These are phyloP conservation scores for Odontomachus brunneus DNA, from an alignment of 1,140 invertebrate species.

Conservation along the genomic window DNA sequence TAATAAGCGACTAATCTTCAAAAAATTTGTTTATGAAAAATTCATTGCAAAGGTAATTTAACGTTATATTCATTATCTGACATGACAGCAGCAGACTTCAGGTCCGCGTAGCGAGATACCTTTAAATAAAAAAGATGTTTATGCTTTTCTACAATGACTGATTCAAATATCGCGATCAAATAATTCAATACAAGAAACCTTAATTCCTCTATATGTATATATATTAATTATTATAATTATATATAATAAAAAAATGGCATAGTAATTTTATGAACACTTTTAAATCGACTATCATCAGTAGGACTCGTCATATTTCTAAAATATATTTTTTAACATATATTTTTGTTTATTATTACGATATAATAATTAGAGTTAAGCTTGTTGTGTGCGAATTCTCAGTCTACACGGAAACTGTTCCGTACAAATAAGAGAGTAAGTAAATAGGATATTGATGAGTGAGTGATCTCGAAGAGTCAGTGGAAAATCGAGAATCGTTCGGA, in stretches of 20 bases:
- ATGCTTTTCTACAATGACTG: neutral
- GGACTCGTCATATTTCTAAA: neutral
- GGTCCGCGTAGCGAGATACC: neutral
- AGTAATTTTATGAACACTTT: slow-evolving; percentile 18
- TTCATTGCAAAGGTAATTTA: slow-evolving; percentile 25
- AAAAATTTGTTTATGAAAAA: neutral
- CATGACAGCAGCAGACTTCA: neutral
- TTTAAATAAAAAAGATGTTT: neutral
- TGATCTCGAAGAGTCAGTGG: slow-evolving; percentile 10
- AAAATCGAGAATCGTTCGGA: slow-evolving; percentile 55
- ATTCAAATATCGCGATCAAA: slow-evolving; percentile 12
- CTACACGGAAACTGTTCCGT: neutral
- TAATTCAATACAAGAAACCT: slow-evolving; percentile 1
- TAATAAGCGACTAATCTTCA: too few relatives aligned
- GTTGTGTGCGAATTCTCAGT: too few relatives aligned
- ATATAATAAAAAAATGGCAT: neutral
- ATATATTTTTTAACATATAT: neutral
- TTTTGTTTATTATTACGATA: slow-evolving; percentile 8
- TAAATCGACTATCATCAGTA: neutral
- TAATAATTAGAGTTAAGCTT: neutral
- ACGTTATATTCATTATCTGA: slow-evolving; percentile 14
- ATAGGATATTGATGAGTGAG: slow-evolving; percentile 4
- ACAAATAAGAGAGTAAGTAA: neutral
- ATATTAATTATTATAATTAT: neutral
- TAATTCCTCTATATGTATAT: too few relatives aligned